These are phyloP conservation scores for Intellagama lesueurii DNA, from an alignment of 2,797 vertebrate species.

Conservation along the genomic window DNA sequence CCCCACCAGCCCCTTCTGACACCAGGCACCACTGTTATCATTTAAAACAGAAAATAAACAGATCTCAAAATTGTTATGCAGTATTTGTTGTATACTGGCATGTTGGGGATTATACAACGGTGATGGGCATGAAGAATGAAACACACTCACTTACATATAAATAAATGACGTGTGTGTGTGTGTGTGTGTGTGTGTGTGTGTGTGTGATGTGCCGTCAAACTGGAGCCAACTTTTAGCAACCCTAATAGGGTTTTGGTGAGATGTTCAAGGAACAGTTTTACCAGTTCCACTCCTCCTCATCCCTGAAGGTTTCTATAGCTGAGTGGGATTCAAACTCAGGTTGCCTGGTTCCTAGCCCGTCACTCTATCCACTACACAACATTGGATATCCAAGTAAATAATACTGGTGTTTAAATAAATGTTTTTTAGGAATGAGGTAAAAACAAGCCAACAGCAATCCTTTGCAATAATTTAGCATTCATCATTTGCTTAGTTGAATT, in stretches of 20 bases:
- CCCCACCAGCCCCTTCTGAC: background rate
- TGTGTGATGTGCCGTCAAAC: no score
- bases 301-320: no score
- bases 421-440: background rate
- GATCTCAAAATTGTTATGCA: conserved; percentile 37
- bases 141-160: background rate
- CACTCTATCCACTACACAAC: no score
- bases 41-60: conserved; percentile 44
- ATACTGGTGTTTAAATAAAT: background rate
- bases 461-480: conserved; percentile 50
- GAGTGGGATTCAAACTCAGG: no score
- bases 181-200: no score
- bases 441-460: conserved; percentile 49
- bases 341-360: no score
- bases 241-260: no score
- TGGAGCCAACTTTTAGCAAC: no score
- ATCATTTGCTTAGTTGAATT: conserved; percentile 60
- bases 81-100: conserved; percentile 38
- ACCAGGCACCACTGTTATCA: background rate
- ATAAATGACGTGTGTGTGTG: no score
- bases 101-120: conserved; percentile 31
- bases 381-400: background rate
- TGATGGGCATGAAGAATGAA: conserved; percentile 41
- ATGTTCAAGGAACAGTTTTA: no score
- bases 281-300: no score